These are phyloP conservation scores for Imbricaverruca yamaguchii DNA, from an alignment of 2,888 invertebrate genomes.

Conservation along the genomic window DNA sequence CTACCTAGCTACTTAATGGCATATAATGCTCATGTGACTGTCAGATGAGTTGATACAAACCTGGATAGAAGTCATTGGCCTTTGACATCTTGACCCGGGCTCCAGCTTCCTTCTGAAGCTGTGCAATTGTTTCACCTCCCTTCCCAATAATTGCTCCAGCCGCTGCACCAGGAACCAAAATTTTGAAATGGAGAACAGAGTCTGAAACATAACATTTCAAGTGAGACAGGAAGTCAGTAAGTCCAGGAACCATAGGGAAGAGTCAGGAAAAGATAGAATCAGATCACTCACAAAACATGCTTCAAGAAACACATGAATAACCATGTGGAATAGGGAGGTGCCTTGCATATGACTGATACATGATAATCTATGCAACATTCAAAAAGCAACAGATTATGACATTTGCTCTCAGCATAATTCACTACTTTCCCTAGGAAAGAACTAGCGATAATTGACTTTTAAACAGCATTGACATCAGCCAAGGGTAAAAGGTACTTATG, in stretches of 20 bases:
- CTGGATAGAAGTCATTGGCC: conserved; percentile 97
- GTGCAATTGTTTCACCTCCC: conserved; percentile 97
- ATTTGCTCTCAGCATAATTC: too few relatives aligned
- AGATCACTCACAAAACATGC: neutral
- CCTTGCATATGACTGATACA: neutral
- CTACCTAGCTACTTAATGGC: too few relatives aligned
- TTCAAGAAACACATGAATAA: neutral
- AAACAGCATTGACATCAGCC: too few relatives aligned
- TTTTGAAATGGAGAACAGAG: conserved; percentile 69
- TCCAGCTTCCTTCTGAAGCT: conserved; percentile 93
- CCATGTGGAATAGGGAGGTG: neutral
- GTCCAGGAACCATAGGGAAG: too few relatives aligned
- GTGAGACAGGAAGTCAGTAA: too few relatives aligned
- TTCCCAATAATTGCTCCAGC: conserved; percentile 99
- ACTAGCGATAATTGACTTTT: too few relatives aligned
- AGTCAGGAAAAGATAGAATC: too few relatives aligned
- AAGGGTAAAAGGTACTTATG: too few relatives aligned
- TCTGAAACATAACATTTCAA: neutral
- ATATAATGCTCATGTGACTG: too few relatives aligned
- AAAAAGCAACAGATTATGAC: too few relatives aligned
- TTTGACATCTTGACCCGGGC: conserved; percentile 99
- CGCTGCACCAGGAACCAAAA: conserved; percentile 91
- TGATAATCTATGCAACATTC: too few relatives aligned
- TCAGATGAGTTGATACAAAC: conserved; percentile 45
- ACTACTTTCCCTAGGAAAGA: too few relatives aligned